These are phyloP conservation scores for Sclerurus mexicanus DNA, from an alignment of 2,113 vertebrate genomes.

Conservation along the genomic window DNA sequence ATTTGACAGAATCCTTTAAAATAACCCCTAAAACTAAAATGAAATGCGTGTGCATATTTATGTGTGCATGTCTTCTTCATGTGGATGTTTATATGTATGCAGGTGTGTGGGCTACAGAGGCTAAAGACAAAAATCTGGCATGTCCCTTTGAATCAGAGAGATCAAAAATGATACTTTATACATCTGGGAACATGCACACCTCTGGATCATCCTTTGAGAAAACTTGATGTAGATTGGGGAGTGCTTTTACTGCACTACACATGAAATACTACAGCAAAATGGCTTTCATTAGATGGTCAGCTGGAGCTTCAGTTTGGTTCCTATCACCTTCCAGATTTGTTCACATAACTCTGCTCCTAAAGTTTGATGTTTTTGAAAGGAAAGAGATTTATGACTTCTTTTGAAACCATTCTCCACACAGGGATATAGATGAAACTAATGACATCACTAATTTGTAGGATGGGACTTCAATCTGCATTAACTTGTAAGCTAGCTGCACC, in stretches of 20 bases:
- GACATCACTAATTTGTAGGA: neutral
- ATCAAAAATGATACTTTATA: neutral
- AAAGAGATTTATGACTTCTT: neutral
- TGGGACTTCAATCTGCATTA: neutral
- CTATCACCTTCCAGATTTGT: neutral
- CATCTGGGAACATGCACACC: too few species aligned
- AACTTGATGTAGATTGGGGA: fast-evolving
- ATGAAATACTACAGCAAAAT: neutral
- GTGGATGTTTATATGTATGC: too few species aligned
- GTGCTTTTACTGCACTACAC: neutral
- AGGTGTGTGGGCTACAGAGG: neutral
- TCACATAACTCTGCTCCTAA: neutral
- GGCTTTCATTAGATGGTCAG: neutral
- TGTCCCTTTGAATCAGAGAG: neutral
- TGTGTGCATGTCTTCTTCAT: neutral
- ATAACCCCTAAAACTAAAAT: neutral
- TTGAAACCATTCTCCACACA: neutral
- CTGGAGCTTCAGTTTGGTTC: neutral
- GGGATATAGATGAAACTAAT: neutral
- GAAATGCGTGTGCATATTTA: neutral
- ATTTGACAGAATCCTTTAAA: neutral
- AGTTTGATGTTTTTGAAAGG: neutral
- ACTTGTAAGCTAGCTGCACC: neutral
- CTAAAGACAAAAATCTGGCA: neutral
- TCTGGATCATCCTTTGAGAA: neutral